Conservation (phyloP, 1,140 invertebrate species). For the Papilio xuthus region DNA sequence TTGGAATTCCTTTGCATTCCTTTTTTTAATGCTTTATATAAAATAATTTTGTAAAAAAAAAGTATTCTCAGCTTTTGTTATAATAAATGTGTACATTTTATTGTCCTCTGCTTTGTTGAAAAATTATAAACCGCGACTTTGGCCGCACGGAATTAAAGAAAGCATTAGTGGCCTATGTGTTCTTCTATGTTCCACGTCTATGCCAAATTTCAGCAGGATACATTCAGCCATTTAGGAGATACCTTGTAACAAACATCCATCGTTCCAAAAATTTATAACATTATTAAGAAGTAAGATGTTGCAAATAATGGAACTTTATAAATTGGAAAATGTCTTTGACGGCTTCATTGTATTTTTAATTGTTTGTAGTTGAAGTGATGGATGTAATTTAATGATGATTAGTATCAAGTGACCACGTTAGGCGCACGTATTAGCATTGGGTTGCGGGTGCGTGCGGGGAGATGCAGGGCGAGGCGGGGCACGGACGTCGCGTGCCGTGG, state of each 20-base stretch:
- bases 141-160: too few species aligned
- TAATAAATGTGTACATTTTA: not conserved
- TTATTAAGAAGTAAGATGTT: too few species aligned
- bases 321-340: not conserved
- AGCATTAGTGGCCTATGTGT: too few species aligned
- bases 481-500: constrained; percentile 44
- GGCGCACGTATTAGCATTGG: not conserved
- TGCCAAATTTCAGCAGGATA: too few species aligned
- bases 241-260: too few species aligned
- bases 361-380: not conserved
- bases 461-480: not conserved
- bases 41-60: not conserved
- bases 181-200: too few species aligned
- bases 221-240: too few species aligned
- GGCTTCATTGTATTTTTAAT: not conserved
- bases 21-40: constrained; percentile 11
- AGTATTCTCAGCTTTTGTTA: not conserved
- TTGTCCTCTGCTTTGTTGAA: too few species aligned
- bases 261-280: too few species aligned
- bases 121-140: too few species aligned
- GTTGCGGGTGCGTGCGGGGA: not conserved
- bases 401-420: constrained; percentile 1
- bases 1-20: not conserved
- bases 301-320: not conserved
- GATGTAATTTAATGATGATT: not conserved